Conservation (phyloP, 2,797 vertebrate genomes). For the Cynodonichthys magdalenae region DNA sequence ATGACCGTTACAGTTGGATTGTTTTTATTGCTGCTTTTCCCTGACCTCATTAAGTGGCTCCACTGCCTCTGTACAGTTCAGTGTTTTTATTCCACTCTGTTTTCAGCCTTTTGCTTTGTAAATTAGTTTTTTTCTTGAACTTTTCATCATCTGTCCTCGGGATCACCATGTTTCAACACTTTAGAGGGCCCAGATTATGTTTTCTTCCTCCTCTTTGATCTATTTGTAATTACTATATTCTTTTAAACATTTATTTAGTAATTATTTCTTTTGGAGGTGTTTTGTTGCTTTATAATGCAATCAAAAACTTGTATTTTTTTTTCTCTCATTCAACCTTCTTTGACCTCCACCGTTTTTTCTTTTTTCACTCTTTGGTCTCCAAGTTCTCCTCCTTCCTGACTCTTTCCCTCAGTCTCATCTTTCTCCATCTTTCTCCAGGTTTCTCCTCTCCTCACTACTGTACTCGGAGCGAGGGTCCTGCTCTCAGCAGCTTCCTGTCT, state of each 20-base stretch:
- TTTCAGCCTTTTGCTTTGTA: conserved; percentile 22
- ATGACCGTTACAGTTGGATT: conserved; percentile 43
- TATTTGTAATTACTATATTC: background rate
- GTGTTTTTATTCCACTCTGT: background rate
- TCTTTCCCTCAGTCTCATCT: conserved; percentile 30
- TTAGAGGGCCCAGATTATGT: background rate
- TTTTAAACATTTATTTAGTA: background rate
- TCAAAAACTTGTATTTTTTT: background rate
- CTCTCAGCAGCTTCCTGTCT: conserved; percentile 70
- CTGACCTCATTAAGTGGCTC: conserved; percentile 57
- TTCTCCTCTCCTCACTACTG: conserved; percentile 54
- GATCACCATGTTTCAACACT: background rate
- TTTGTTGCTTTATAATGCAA: too few relatives aligned
- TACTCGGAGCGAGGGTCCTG: conserved; percentile 56
- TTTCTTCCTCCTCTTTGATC: background rate
- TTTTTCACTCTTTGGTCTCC: background rate
- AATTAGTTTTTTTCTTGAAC: conserved; percentile 35
- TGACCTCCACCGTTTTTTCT: background rate
- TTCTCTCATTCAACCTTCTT: background rate
- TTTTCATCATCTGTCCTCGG: background rate
- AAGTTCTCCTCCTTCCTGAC: conserved; percentile 5
- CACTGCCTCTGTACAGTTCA: conserved; percentile 24
- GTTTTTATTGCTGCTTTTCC: conserved; percentile 60
- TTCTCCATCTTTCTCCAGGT: conserved; percentile 33
- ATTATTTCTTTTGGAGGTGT: background rate